These are phyloP conservation scores for Idris sp. DNA, from an alignment of 1,140 invertebrate species.

Conservation along the genomic window DNA sequence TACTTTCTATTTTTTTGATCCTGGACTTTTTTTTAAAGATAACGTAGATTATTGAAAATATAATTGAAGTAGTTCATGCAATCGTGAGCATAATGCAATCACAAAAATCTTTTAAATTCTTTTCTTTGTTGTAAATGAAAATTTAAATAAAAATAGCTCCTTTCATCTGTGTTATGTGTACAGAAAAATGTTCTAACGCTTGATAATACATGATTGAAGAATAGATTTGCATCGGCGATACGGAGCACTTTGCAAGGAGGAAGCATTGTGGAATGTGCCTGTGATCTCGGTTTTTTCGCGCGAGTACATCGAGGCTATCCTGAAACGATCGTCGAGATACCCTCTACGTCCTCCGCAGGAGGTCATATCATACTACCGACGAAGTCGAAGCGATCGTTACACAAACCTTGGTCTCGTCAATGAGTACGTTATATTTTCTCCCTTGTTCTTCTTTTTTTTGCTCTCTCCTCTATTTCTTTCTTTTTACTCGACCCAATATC, in stretches of 20 bases:
- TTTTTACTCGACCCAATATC: no score
- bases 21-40: no score
- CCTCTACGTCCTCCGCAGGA: conserved; percentile 90
- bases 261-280: conserved; percentile 84
- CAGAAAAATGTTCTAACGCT: conserved; percentile 63
- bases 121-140: no score
- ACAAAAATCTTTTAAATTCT: no score
- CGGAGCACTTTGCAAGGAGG: conserved; percentile 87
- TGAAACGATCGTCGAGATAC: conserved; percentile 84
- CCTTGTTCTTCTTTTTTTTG: no score
- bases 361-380: conserved; percentile 87
- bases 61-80: no score
- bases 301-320: conserved; percentile 87
- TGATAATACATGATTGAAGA: conserved; percentile 73
- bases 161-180: conserved; percentile 1
- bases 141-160: not conserved
- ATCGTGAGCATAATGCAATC: no score
- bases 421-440: no score
- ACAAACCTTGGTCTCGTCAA: conserved; percentile 88
- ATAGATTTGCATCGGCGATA: conserved; percentile 80
- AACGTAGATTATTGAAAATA: no score
- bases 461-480: no score
- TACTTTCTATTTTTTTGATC: no score
- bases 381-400: conserved; percentile 86
- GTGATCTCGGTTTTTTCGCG: conserved; percentile 87